These are phyloP conservation scores for Grallaria varia DNA, from an alignment of 2,113 vertebrate genomes.

Conservation along the genomic window DNA sequence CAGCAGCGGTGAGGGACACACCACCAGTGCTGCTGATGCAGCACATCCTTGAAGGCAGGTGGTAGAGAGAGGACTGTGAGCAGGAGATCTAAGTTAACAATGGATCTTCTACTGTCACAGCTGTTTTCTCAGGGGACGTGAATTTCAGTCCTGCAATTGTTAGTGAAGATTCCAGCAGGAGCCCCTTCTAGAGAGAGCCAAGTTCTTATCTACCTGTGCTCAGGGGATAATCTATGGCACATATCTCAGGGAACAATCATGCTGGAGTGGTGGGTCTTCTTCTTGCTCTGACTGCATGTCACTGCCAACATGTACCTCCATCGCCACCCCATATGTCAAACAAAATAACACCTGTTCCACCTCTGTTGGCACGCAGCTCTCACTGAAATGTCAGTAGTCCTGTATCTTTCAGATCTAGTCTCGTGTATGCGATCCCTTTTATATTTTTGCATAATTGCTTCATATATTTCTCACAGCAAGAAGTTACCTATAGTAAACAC, in stretches of 20 bases:
- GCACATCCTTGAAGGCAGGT: neutral
- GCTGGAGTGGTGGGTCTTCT: neutral
- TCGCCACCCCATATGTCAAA: neutral
- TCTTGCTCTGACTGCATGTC: neutral
- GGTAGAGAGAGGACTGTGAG: neutral
- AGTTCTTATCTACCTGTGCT: neutral
- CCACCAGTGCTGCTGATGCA: neutral
- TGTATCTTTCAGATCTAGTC: neutral
- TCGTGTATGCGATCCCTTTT: neutral
- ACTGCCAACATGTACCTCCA: too few species aligned
- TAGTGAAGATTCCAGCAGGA: neutral
- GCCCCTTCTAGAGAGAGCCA: neutral
- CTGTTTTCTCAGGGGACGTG: neutral
- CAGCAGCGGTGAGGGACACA: neutral
- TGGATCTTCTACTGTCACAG: neutral
- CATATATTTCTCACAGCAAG: neutral
- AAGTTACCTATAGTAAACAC: neutral
- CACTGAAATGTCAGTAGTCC: neutral
- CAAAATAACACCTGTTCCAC: neutral
- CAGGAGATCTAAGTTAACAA: neutral
- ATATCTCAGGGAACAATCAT: neutral
- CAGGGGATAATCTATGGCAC: neutral
- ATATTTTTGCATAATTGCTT: neutral
- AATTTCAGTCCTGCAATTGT: neutral
- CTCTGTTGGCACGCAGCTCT: neutral